Evolutionary conservation across 1,140 invertebrate genomes (phyloP).

Genomic region (Lordiphosa clarofinis): DNA sequence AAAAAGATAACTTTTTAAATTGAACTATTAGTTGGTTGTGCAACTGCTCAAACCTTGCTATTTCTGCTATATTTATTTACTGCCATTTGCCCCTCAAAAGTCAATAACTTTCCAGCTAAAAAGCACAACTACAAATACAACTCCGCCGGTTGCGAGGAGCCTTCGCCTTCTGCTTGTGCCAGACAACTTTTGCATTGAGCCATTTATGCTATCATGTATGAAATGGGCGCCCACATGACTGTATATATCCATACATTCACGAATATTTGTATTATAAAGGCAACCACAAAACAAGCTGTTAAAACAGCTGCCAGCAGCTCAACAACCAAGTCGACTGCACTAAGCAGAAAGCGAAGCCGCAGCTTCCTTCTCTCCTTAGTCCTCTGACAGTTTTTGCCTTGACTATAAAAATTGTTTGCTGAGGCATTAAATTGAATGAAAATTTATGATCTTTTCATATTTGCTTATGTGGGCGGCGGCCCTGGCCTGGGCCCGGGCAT

Average conservation of each 20-base stretch:
- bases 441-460: constrained; percentile 79
- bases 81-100: constrained; percentile 30
- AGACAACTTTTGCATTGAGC: constrained; percentile 48
- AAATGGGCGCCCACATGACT: constrained; percentile 51
- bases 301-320: constrained; percentile 56
- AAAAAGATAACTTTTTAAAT: too few relatives aligned
- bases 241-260: constrained; percentile 8
- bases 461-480: constrained; percentile 55
- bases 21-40: too few relatives aligned
- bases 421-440: constrained; percentile 79
- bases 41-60: not conserved
- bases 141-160: constrained; percentile 9
- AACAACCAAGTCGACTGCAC: constrained; percentile 21
- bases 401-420: constrained; percentile 79
- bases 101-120: constrained; percentile 37
- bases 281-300: constrained; percentile 64
- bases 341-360: constrained; percentile 9
- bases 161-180: constrained; percentile 18
- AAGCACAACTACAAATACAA: constrained; percentile 16
- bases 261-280: constrained; percentile 50
- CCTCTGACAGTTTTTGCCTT: constrained; percentile 56
- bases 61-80: constrained; percentile 20
- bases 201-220: constrained; percentile 54
- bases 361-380: constrained; percentile 13
- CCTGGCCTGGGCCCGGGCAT: constrained; percentile 15